These are phyloP conservation scores for Trachemys scripta DNA, from an alignment of 2,113 vertebrate species.

Conservation along the genomic window DNA sequence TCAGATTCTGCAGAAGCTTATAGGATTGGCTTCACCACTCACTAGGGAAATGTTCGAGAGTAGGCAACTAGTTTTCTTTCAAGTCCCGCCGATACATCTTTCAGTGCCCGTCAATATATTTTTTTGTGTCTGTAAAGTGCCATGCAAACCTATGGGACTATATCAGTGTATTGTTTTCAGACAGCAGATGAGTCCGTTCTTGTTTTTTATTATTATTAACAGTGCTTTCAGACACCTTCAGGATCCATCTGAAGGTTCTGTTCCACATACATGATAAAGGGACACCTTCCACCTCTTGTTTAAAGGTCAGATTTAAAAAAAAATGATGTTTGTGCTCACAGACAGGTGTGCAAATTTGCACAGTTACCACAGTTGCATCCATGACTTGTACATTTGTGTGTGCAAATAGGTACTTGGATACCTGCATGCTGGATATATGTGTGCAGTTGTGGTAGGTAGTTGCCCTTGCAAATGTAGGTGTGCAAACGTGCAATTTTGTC, in stretches of 20 bases:
- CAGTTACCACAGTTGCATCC: background rate
- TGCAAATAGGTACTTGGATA: background rate
- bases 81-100: background rate
- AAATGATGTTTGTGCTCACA: fast-evolving
- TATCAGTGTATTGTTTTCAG: background rate
- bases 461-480: background rate
- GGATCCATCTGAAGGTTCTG: background rate
- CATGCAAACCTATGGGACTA: background rate
- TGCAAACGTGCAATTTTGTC: background rate
- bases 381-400: background rate
- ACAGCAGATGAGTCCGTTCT: background rate
- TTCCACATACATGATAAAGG: background rate
- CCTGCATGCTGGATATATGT: background rate
- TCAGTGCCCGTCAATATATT: background rate
- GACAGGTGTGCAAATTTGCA: fast-evolving
- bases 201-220: background rate
- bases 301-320: background rate
- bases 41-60: background rate
- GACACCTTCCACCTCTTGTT: background rate
- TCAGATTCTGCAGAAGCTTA: background rate
- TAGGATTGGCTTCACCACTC: too few species aligned
- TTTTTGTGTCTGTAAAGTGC: background rate
- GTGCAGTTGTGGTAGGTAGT: background rate
- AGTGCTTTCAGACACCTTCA: background rate
- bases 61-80: background rate